Evolutionary conservation across 2,797 vertebrate species (phyloP).

Genomic region (Thripadectes ignobilis): DNA sequence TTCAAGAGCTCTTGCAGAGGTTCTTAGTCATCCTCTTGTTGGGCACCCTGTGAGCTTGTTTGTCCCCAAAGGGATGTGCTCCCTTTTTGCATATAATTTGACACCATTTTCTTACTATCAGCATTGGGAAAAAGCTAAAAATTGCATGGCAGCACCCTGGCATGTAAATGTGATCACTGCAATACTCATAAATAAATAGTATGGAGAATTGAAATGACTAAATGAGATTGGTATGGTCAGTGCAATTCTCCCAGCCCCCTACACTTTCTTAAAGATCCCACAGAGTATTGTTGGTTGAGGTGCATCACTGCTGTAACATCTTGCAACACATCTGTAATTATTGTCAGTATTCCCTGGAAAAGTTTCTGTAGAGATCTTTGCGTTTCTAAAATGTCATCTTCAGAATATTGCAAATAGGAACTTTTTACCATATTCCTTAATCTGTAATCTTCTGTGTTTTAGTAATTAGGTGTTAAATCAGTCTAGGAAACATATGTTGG

Average conservation of each 20-base stretch:
- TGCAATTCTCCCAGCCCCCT: background rate
- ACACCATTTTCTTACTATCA: background rate
- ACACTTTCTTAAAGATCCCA: accelerated
- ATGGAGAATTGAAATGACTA: background rate
- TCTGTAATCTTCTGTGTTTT: background rate
- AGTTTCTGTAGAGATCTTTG: background rate
- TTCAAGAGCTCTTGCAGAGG: background rate
- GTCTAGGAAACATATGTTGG: background rate
- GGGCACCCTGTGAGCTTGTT: background rate
- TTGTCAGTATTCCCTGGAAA: background rate
- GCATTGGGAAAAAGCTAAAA: background rate
- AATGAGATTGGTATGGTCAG: background rate
- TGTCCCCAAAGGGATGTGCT: background rate
- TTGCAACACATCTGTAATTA: background rate
- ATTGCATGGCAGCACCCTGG: background rate
- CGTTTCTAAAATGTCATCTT: background rate
- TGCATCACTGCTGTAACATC: background rate
- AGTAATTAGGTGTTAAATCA: background rate
- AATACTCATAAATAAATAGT: background rate
- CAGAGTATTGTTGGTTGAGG: background rate
- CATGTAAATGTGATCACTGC: background rate
- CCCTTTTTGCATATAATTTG: background rate
- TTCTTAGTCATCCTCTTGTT: background rate
- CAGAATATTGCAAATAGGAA: background rate
- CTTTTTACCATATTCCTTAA: background rate